Evolutionary conservation across 2,888 invertebrate species (phyloP).

Genomic region (Uropetala carovei): DNA sequence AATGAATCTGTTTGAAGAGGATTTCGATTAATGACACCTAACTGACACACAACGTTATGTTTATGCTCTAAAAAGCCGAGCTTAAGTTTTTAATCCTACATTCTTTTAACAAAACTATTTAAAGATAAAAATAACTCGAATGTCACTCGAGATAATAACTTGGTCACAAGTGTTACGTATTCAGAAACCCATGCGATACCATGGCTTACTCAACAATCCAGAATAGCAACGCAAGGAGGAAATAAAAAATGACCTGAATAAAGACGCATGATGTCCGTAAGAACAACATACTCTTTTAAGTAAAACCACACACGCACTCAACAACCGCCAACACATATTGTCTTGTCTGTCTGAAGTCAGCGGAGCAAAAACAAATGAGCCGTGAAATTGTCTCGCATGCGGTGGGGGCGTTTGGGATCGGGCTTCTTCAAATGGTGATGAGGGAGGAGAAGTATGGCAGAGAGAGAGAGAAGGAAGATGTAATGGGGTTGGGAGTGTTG

Average conservation of each 20-base stretch:
- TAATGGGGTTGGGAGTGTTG: neutral
- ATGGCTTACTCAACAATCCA: neutral
- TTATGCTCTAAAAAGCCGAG: too few relatives aligned
- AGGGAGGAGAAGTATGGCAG: neutral
- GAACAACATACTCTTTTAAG: neutral
- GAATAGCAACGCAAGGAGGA: neutral
- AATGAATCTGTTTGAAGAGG: too few relatives aligned
- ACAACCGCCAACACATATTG: neutral
- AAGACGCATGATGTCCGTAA: slow-evolving; percentile 6
- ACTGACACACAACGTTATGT: too few relatives aligned
- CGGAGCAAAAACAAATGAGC: neutral
- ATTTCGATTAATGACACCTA: too few relatives aligned
- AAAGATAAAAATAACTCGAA: neutral
- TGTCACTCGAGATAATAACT: neutral
- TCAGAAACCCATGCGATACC: neutral
- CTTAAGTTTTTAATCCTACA: too few relatives aligned
- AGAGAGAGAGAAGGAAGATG: neutral
- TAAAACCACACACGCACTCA: neutral
- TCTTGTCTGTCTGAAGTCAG: neutral
- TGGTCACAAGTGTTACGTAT: neutral
- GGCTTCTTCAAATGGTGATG: neutral
- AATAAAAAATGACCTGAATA: neutral
- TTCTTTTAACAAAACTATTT: too few relatives aligned
- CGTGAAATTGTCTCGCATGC: neutral
- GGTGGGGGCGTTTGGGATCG: neutral